phyloP scores from a whole-genome alignment of 2,797 vertebrate species.

The Chelonia mydas region DNA sequence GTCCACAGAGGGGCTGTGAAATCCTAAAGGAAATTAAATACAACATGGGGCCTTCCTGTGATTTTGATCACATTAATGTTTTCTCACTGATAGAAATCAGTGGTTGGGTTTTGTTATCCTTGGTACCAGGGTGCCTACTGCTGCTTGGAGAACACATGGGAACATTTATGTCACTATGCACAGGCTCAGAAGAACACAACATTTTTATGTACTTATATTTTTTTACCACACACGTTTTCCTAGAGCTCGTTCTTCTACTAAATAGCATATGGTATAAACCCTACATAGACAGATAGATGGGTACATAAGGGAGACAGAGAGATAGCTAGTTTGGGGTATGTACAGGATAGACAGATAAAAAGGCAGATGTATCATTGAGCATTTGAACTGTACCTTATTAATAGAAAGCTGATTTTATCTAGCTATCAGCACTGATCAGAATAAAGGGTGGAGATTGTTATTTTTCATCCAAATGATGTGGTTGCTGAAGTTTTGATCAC shows the following conservation, averaged over 20 bases:
- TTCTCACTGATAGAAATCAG: conserved; percentile 54
- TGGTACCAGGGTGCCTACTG: conserved; percentile 23
- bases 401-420: background rate
- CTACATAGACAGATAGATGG: background rate
- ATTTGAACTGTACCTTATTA: background rate
- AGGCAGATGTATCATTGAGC: background rate
- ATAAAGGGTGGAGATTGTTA: background rate
- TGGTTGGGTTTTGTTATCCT: conserved; percentile 50
- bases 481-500: conserved; percentile 12
- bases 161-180: conserved; percentile 35
- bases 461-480: conserved; percentile 1
- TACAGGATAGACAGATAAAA: conserved; percentile 12
- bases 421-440: conserved; percentile 2
- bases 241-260: background rate
- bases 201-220: conserved; percentile 29
- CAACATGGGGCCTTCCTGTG: conserved; percentile 69
- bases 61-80: conserved; percentile 65
- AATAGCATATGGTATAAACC: conserved; percentile 3
- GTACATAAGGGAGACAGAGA: background rate
- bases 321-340: background rate
- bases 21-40: conserved; percentile 76
- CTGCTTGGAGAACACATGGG: conserved; percentile 53
- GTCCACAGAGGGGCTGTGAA: conserved; percentile 66
- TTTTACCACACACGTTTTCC: conserved; percentile 29
- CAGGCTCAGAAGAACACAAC: conserved; percentile 10